Percentiles rank a stretch among this genome's conserved stretches.
These are phyloP conservation scores for Trichomycterus rosablanca DNA, from an alignment of 2,113 vertebrate species.

Conservation along the genomic window DNA sequence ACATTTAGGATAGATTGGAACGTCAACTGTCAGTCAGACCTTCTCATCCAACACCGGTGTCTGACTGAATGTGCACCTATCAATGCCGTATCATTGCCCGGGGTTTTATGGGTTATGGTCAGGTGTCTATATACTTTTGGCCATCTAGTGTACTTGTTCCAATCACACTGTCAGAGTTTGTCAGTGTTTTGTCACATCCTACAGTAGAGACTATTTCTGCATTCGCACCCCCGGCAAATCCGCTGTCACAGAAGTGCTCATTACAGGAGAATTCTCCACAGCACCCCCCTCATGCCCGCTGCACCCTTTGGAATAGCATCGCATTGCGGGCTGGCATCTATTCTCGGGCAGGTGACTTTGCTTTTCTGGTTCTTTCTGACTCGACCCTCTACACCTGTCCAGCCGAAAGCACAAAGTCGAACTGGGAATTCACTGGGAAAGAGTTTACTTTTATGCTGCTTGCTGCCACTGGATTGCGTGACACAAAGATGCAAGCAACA, in stretches of 20 bases:
- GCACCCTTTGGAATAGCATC: background rate
- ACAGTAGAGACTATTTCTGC: background rate
- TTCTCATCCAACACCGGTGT: too few species aligned
- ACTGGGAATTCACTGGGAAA: background rate
- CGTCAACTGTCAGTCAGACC: too few species aligned
- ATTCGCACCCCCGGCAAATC: constrained; percentile 2
- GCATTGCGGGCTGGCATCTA: background rate
- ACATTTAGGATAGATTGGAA: too few species aligned
- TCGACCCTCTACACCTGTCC: background rate
- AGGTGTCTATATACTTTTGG: too few species aligned
- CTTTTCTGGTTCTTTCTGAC: constrained; percentile 9
- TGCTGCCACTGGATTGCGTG: background rate
- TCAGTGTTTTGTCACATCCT: too few species aligned
- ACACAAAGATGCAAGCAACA: too few species aligned
- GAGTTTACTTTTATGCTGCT: background rate
- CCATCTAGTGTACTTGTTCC: too few species aligned
- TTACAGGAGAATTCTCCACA: constrained; percentile 21
- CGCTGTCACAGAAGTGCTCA: constrained; percentile 11
- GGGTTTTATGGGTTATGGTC: too few species aligned
- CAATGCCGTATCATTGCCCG: too few species aligned
- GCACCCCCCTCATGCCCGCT: background rate
- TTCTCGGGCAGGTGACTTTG: background rate
- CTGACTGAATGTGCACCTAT: too few species aligned
- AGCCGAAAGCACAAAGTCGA: constrained; percentile 2
- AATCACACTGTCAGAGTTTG: too few species aligned